Base-by-base conservation (phyloP, 2,113 vertebrate species). In the Pycnonotus jocosus region DNA sequence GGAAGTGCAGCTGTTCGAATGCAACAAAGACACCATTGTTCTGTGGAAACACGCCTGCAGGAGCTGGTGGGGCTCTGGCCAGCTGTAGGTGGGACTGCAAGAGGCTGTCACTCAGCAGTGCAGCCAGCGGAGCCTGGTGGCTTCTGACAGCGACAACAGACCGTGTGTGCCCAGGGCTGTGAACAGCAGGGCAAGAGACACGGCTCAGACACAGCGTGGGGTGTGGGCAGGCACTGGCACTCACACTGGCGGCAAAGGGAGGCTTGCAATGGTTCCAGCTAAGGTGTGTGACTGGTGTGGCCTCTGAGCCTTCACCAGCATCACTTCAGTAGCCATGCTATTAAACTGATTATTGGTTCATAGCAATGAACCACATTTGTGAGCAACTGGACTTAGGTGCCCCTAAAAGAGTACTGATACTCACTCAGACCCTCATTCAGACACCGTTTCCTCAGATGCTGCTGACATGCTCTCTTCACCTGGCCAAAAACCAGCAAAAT, bases 1-100 rank as follows among this genome's bases (percentile, higher is more conserved):
- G 69, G 78, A 76, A 73, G 68, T 66, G 87, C 94, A 95, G 88
- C 92, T 97, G 94, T 83, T 93, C 76, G 83, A 77, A 74, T 40
- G 66, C 80, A 86, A 97, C 96, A 96, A 96, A 94, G 90, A 33
- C 30, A 48, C 30, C 77, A 78, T 90, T 97, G 90, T 97, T 93
- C 69, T 31, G 31, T 1, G 15, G 58, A 90, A 90, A 45, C 5
- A 1, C 0, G 0, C 79, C 62, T 56, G 65, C 51, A 0, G 1
- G 80, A 27, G 44, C 15, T 35, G 37, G 42, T 58, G 38, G 9
- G 40, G 65, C 50, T 73, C 53, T 65, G 48, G 88, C 50, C 86
- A 93, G 80, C 74, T 92, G 90, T 61, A 93, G 71, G 68, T 60
- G 86, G 70, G 44, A 80, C 0, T 50, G 72, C 71, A 48, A 90